A percentile compares a stretch with the other conserved stretches of the same genome.
phyloP scores from a whole-genome alignment of 2,113 vertebrate genomes.

The Ploceus nigricollis region DNA sequence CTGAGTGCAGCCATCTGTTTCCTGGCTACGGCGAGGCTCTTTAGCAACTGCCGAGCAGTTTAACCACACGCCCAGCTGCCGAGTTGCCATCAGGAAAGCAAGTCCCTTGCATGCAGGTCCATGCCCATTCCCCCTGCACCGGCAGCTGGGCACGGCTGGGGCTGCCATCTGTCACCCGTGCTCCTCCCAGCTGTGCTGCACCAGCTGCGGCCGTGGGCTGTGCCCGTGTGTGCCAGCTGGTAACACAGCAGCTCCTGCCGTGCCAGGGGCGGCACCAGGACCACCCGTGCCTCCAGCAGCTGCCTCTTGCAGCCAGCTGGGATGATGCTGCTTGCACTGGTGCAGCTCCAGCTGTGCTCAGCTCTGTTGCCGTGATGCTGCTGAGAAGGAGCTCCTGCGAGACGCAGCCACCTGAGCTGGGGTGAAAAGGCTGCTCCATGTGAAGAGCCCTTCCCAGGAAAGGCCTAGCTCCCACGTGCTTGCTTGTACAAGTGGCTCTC shows the following conservation, averaged over 20 bases:
- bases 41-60: constrained; percentile 64
- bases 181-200: not conserved
- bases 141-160: accelerated
- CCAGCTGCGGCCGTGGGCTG: not conserved
- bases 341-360: not conserved
- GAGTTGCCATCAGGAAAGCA: not conserved
- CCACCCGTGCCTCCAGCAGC: not conserved
- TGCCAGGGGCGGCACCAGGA: accelerated
- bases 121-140: not conserved
- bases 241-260: not conserved
- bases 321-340: accelerated
- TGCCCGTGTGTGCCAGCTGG: not conserved
- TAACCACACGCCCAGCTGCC: constrained; percentile 56
- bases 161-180: not conserved
- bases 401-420: not conserved
- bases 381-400: not conserved
- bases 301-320: not conserved
- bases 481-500: not conserved
- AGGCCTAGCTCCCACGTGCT: not conserved
- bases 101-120: not conserved
- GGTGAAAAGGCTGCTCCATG: not conserved
- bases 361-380: not conserved
- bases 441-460: not conserved
- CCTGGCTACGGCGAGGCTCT: constrained; percentile 50
- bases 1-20: constrained; percentile 66